phyloP scores from a whole-genome alignment of 2,113 vertebrate genomes.

The Antigone vipio region DNA sequence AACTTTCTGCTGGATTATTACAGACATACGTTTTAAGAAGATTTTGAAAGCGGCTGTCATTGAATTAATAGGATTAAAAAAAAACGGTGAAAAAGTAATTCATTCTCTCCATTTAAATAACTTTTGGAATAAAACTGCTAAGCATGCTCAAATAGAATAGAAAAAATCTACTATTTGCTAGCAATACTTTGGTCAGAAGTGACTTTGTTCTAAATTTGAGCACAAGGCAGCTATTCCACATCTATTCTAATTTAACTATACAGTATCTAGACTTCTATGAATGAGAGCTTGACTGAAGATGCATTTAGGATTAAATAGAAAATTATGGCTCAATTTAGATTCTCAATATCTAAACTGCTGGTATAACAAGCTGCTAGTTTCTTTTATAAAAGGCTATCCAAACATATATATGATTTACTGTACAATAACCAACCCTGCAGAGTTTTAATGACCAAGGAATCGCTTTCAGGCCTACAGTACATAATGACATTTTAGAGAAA shows the following conservation, averaged over 20 bases:
- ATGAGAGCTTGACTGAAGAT: not conserved
- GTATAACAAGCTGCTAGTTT: not conserved
- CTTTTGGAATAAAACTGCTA: not conserved
- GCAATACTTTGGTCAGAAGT: not conserved
- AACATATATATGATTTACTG: not conserved
- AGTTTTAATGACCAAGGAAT: not conserved
- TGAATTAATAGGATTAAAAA: not conserved
- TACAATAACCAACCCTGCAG: not conserved
- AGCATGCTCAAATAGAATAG: not conserved
- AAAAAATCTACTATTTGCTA: not conserved
- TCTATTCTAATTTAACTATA: not conserved
- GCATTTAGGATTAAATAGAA: not conserved
- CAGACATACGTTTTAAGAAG: fast-evolving
- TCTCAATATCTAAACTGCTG: not conserved
- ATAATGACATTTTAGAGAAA: not conserved
- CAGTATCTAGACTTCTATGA: not conserved
- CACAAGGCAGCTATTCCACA: not conserved
- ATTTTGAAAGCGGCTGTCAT: not conserved
- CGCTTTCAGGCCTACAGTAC: not conserved
- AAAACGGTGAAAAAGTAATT: not conserved
- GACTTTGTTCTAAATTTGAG: slow-evolving; percentile 42
- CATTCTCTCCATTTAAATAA: slow-evolving; percentile 17
- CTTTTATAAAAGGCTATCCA: not conserved
- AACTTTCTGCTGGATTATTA: not conserved
- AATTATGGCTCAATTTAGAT: not conserved